Conservation (phyloP, 1,140 invertebrate genomes). For the Marisa cornuarietis region DNA sequence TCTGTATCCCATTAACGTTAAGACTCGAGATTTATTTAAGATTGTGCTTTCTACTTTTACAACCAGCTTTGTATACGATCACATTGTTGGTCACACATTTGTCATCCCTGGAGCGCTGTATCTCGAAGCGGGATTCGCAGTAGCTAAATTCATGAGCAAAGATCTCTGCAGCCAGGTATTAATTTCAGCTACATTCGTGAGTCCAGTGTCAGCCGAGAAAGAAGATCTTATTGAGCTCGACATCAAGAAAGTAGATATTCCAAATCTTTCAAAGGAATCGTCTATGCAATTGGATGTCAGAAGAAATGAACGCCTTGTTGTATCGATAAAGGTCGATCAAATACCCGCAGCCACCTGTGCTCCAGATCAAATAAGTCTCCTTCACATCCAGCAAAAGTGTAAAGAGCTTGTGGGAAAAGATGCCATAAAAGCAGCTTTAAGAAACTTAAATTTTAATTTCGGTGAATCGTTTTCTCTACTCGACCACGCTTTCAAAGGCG, state of each 20-base stretch:
- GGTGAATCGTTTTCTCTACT: conserved; percentile 36
- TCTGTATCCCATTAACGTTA: background rate
- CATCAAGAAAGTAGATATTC: background rate
- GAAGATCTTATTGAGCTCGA: background rate
- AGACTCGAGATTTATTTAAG: conserved; percentile 6
- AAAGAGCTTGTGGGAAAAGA: conserved; percentile 23
- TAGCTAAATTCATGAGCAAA: conserved; percentile 10
- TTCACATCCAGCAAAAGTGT: conserved; percentile 30
- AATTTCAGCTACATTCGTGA: conserved; percentile 24
- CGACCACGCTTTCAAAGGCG: conserved; percentile 22
- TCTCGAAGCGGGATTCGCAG: conserved; percentile 30
- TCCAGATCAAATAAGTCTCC: too few species aligned
- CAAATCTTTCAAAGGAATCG: background rate
- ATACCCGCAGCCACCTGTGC: too few species aligned
- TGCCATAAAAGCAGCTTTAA: conserved; percentile 32
- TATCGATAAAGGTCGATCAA: too few species aligned
- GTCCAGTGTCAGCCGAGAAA: conserved; percentile 11
- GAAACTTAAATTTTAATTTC: conserved; percentile 35
- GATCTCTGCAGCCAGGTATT: background rate
- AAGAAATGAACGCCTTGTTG: too few species aligned
- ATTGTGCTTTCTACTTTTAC: conserved; percentile 13
- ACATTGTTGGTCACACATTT: conserved; percentile 23
- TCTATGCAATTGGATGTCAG: background rate
- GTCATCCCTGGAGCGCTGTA: conserved; percentile 34
- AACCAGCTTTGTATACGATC: conserved; percentile 30